Evolutionary conservation across 2,888 invertebrate species (phyloP), one percentile per base, ranked within the genome.

Genomic region (Diogma glabrata): DNA sequence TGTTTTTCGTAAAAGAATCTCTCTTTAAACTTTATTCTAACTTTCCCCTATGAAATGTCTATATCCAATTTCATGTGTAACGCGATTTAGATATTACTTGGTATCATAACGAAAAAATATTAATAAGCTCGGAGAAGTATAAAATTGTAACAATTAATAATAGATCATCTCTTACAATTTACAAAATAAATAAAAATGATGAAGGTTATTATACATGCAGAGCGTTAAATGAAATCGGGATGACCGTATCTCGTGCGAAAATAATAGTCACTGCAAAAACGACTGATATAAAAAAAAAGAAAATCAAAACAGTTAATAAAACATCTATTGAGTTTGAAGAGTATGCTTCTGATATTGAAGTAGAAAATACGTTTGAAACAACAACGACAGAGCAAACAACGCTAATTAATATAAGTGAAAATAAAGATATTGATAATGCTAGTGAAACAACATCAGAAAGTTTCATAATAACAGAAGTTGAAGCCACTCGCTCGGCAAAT

Each of bases 221-320:
- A 70, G 86, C 90, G 9, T 80, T 83, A 14, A 93, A 91, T 65
- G 87, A 87, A 60, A 82, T 87, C 53, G 92, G 92, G 47, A 78
- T 84, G 70, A 84, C 83, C 23, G 75, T 81, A 48, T 85, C 88
- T 2, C 85, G 85, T 68, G 88, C 84, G 7, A 84, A 82, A 66
- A 81, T 89, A 40, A 72, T 72, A 49, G 74, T 79, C 56, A 71
- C 70, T 59, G 67, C 72, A 36, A 68, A 67, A 9, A 60, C 73
- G n/a, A 2, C 20, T 7, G 23, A 10, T 3, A 57, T 66, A 67
- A 53, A 66, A 64, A 58, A 71, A 71, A 19, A 72, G 73, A 71
- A 46, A 71, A 70, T 59, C 74, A 77, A 61, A 45, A 52, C 54
- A 47, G 26, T 57, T 54, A 53, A 63, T 61, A 56, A 58, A 60